Evolutionary conservation across 2,797 vertebrate species (phyloP).

Genomic region (Enteromius trimaculatus): DNA sequence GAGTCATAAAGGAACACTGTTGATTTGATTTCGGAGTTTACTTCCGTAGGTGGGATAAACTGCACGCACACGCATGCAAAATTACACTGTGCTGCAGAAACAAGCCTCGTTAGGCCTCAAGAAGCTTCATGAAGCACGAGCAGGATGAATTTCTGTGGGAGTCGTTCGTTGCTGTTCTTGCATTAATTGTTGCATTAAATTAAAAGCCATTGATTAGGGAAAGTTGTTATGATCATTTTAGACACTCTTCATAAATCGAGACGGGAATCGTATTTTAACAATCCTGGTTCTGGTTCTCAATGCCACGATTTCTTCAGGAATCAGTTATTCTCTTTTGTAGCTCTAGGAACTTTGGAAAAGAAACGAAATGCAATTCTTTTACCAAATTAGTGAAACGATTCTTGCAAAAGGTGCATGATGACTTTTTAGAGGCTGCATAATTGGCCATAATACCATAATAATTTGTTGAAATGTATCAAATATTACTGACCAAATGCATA

Average conservation of each 20-base stretch:
- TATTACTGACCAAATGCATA: not conserved
- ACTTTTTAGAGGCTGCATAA: not conserved
- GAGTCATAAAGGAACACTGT: not conserved
- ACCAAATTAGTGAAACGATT: not conserved
- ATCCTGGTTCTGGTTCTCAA: not conserved
- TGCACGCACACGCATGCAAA: not conserved
- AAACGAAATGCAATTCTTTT: not conserved
- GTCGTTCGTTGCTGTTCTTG: not conserved
- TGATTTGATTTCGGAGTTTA: constrained; percentile 23
- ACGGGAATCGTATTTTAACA: not conserved
- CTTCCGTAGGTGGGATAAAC: constrained; percentile 10
- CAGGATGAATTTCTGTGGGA: not conserved
- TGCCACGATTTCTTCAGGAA: not conserved
- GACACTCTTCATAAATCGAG: not conserved
- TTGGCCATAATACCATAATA: not conserved
- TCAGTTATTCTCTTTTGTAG: not conserved
- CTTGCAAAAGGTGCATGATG: not conserved
- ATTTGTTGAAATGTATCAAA: not conserved
- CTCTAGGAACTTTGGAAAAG: not conserved
- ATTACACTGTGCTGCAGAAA: not conserved
- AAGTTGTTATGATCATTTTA: not conserved
- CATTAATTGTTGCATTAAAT: not conserved
- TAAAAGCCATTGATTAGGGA: not conserved
- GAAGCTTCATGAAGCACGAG: constrained; percentile 6
- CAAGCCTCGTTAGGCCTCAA: not conserved